These are phyloP conservation scores for Orius insidiosus DNA, from an alignment of 1,140 invertebrate genomes.

Conservation along the genomic window DNA sequence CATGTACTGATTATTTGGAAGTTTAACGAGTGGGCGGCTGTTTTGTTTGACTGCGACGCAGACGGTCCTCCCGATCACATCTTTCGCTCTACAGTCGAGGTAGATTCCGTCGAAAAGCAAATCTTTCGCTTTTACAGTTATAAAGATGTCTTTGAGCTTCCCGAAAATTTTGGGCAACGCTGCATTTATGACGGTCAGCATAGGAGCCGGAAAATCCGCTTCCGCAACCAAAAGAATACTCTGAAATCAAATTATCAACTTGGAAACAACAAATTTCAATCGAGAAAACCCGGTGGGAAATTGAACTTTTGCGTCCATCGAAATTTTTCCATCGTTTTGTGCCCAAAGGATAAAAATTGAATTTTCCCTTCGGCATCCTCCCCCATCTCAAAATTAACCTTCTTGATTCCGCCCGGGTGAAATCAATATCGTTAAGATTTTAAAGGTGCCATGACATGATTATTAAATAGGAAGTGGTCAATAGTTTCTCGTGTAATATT, in stretches of 20 bases:
- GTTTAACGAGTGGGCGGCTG: constrained; percentile 29
- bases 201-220: constrained; percentile 17
- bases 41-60: constrained; percentile 45
- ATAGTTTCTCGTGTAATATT: too few relatives aligned
- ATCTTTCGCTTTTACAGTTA: constrained; percentile 41
- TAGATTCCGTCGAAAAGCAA: constrained; percentile 49
- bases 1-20: constrained; percentile 38
- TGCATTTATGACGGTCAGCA: constrained; percentile 19
- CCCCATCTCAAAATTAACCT: too few relatives aligned
- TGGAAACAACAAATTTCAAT: too few relatives aligned
- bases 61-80: constrained; percentile 49
- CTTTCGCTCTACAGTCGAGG: constrained; percentile 48
- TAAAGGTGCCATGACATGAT: not conserved
- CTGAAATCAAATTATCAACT: constrained; percentile 13
- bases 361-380: too few relatives aligned
- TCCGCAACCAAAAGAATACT: constrained; percentile 16
- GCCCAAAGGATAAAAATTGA: too few relatives aligned
- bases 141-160: constrained; percentile 37
- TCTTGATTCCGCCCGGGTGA: not conserved
- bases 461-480: too few relatives aligned
- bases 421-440: constrained; percentile 8
- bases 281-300: too few relatives aligned
- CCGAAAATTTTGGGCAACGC: constrained; percentile 34
- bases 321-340: too few relatives aligned
- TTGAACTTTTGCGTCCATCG: too few relatives aligned